phyloP scores from a whole-genome alignment of 2,888 invertebrate genomes.

The Protodeltote pygarga region DNA sequence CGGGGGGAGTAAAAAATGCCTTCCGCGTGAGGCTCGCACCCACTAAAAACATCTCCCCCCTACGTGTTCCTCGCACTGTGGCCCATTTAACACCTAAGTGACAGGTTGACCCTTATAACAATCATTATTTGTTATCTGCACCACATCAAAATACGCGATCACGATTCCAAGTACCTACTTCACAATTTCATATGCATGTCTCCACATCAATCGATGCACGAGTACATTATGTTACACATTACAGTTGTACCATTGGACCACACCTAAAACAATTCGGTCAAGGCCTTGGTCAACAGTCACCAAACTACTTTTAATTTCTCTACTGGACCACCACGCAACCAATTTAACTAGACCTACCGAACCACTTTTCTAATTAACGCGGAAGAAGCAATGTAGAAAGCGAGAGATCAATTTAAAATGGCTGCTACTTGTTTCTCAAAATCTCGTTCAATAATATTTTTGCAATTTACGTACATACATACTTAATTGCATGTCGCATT shows the following conservation, averaged over 20 bases:
- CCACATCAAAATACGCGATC: constrained; percentile 20
- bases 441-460: constrained; percentile 27
- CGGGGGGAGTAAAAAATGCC: too few species aligned
- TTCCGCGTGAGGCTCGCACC: too few species aligned
- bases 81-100: too few species aligned
- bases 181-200: constrained; percentile 33
- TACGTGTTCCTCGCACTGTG: too few species aligned
- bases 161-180: constrained; percentile 17
- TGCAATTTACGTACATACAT: constrained; percentile 39
- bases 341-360: constrained; percentile 24
- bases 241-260: constrained; percentile 49
- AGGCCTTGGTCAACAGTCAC: constrained; percentile 63
- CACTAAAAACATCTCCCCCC: too few species aligned
- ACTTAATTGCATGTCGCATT: constrained; percentile 33
- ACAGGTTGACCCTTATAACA: constrained; percentile 24
- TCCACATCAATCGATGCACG: constrained; percentile 36
- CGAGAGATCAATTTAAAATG: constrained; percentile 25
- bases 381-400: constrained; percentile 26
- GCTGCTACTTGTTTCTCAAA: constrained; percentile 33
- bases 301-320: constrained; percentile 65
- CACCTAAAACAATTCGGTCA: constrained; percentile 69
- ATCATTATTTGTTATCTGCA: neutral
- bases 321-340: constrained; percentile 27
- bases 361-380: neutral
- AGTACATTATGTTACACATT: constrained; percentile 37